These are phyloP conservation scores for Pseudolaguvia tuberculata DNA, from an alignment of 2,113 vertebrate species.

Conservation along the genomic window DNA sequence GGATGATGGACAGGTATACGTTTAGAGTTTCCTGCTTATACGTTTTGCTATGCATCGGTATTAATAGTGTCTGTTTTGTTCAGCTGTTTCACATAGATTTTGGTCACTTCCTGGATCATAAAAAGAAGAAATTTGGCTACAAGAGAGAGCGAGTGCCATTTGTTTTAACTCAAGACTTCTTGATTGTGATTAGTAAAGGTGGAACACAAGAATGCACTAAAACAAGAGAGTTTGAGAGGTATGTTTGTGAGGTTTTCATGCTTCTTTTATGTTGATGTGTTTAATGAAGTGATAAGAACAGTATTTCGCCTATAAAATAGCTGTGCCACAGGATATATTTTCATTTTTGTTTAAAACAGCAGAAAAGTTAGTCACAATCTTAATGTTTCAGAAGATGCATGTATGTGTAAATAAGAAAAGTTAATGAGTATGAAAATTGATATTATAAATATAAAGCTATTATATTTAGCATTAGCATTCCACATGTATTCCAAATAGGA, in stretches of 20 bases:
- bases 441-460: no score
- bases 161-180: slow-evolving; percentile 95
- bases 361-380: no score
- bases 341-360: no score
- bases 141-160: slow-evolving; percentile 96
- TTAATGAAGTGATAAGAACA: no score
- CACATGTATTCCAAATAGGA: no score
- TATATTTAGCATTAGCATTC: no score
- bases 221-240: slow-evolving; percentile 98
- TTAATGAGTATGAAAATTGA: no score
- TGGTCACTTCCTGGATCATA: slow-evolving; percentile 96
- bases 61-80: slow-evolving; percentile 41
- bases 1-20: slow-evolving; percentile 90
- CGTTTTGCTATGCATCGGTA: background rate
- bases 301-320: no score
- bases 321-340: no score
- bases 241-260: background rate
- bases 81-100: slow-evolving; percentile 99
- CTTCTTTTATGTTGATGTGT: no score
- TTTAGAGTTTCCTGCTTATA: background rate
- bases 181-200: slow-evolving; percentile 98
- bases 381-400: no score
- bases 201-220: slow-evolving; percentile 96
- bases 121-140: slow-evolving; percentile 99
- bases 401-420: no score